Conservation (phyloP, 2,888 invertebrate species). For the Calliphora vomitoria region DNA sequence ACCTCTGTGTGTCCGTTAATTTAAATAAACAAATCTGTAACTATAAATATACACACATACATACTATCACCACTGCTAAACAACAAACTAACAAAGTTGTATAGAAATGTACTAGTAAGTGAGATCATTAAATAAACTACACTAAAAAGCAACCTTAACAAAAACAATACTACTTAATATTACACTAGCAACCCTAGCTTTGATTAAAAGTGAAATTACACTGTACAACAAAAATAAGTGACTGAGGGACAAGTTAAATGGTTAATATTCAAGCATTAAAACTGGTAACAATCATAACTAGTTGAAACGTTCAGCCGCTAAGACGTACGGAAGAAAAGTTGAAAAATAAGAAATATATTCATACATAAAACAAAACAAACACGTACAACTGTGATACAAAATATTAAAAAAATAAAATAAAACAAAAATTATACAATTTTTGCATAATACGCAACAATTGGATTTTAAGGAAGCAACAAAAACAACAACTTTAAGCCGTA, state of each 20-base stretch:
- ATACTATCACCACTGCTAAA: conserved; percentile 1
- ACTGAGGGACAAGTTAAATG: conserved; percentile 42
- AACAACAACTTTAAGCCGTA: conserved; percentile 47
- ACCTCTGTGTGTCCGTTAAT: too few species aligned
- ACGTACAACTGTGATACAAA: conserved; percentile 71
- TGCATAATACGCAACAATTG: conserved; percentile 70
- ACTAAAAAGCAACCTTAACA: conserved; percentile 32
- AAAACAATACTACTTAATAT: not conserved
- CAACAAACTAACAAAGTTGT: not conserved
- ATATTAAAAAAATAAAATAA: conserved; percentile 20
- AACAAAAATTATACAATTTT: conserved; percentile 51
- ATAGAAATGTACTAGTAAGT: not conserved
- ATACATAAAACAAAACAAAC: conserved; percentile 28
- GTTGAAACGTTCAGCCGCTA: conserved; percentile 66
- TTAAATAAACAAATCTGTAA: too few species aligned
- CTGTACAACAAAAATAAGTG: conserved; percentile 46
- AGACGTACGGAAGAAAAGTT: conserved; percentile 52
- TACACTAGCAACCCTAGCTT: conserved; percentile 59
- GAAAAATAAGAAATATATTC: not conserved
- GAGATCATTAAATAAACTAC: conserved; percentile 30
- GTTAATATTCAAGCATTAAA: conserved; percentile 54
- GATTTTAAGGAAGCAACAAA: conserved; percentile 32
- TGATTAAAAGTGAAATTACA: conserved; percentile 55
- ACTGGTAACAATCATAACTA: conserved; percentile 70
- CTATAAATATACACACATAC: not conserved